Evolutionary conservation across 2,113 vertebrate genomes (phyloP).

Genomic region (Rynchops niger): DNA sequence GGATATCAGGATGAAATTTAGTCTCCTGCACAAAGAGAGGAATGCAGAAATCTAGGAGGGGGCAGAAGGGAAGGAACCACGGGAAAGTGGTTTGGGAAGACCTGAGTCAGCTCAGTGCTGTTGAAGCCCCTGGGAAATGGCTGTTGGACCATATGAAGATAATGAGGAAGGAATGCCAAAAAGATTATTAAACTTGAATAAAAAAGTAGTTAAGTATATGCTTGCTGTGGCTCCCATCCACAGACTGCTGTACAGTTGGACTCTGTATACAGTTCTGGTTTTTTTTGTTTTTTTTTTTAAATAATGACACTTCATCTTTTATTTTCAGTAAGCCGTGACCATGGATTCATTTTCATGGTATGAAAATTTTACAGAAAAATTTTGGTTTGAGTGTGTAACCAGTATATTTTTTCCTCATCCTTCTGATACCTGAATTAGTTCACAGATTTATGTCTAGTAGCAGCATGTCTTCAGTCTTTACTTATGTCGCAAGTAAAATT

Average conservation of each 20-base stretch:
- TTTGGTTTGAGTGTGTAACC: background rate
- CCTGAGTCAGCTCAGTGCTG: background rate
- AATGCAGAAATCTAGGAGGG: background rate
- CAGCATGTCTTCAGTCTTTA: background rate
- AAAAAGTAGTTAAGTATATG: background rate
- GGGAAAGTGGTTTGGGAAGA: background rate
- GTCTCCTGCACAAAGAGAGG: background rate
- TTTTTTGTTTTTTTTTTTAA: background rate
- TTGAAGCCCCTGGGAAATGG: background rate
- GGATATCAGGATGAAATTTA: background rate
- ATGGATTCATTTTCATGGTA: background rate
- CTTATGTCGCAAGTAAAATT: background rate
- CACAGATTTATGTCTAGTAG: background rate
- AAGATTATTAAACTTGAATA: background rate
- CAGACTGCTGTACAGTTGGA: background rate
- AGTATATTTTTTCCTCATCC: background rate
- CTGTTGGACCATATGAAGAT: background rate
- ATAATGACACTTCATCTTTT: background rate
- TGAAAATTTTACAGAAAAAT: background rate
- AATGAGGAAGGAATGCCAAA: background rate
- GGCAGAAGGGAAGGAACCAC: background rate
- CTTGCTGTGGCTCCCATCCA: background rate
- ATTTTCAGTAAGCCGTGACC: background rate
- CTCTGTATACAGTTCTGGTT: background rate
- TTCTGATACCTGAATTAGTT: background rate